phyloP scores from a whole-genome alignment of 2,888 invertebrate genomes.

The Hydropsyche betteni region DNA sequence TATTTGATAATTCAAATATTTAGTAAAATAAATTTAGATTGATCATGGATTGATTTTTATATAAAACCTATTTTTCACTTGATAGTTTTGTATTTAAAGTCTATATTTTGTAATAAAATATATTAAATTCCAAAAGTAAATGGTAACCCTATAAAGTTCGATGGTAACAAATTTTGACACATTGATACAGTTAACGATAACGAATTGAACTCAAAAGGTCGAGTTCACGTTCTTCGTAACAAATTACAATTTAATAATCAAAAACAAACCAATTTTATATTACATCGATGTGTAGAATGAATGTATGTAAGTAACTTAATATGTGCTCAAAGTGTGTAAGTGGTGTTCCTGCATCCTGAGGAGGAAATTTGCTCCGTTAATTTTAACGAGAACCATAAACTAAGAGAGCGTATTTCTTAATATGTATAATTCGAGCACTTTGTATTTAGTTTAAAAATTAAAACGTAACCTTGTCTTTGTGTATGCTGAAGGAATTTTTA shows the following conservation, averaged over 20 bases:
- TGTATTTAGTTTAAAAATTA: constrained; percentile 14
- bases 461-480: neutral
- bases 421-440: constrained; percentile 20
- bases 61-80: too few relatives aligned
- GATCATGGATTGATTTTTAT: too few relatives aligned
- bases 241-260: constrained; percentile 6
- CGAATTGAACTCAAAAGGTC: constrained; percentile 5
- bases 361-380: constrained; percentile 47
- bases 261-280: neutral
- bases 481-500: neutral
- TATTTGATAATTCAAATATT: too few relatives aligned
- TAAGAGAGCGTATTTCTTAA: constrained; percentile 31
- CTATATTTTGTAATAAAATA: too few relatives aligned
- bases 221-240: neutral
- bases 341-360: constrained; percentile 4
- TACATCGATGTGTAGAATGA: neutral
- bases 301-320: neutral
- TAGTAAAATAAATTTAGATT: too few relatives aligned
- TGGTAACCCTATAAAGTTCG: neutral
- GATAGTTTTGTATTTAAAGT: too few relatives aligned
- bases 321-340: neutral
- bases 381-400: constrained; percentile 39
- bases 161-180: constrained; percentile 5
- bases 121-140: too few relatives aligned
- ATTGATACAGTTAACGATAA: constrained; percentile 3